Conservation (phyloP, 53 echinoderm and acorn worm genomes). For the Apostichopus leukothele region DNA sequence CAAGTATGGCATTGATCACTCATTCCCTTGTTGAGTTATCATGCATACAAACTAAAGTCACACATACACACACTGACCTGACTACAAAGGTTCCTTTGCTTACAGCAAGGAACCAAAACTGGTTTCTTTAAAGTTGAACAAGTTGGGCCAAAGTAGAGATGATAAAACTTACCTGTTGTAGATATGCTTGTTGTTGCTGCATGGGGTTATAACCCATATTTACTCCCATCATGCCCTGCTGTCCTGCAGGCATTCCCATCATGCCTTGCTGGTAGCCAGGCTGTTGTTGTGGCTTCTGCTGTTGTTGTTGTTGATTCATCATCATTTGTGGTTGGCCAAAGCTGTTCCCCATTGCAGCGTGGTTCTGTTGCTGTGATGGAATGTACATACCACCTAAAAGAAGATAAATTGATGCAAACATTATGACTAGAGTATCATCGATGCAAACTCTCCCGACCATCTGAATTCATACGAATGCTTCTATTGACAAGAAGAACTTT, state of each 20-base stretch:
- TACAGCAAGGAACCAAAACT: neutral
- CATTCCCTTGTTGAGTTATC: too few relatives aligned
- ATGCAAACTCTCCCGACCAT: too few relatives aligned
- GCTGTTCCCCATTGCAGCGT: slow-evolving; percentile 22
- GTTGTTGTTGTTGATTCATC: slow-evolving; percentile 31
- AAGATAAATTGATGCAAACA: neutral
- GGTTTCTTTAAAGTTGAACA: neutral
- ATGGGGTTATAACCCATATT: slow-evolving; percentile 33
- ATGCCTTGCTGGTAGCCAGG: slow-evolving; percentile 27
- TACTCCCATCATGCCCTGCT: slow-evolving; percentile 43
- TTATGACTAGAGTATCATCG: too few relatives aligned
- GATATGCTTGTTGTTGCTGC: slow-evolving; percentile 45
- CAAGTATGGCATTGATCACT: too few relatives aligned
- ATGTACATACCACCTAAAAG: slow-evolving; percentile 34
- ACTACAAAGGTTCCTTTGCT: too few relatives aligned
- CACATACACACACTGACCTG: too few relatives aligned
- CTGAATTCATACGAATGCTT: too few relatives aligned
- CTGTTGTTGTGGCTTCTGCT: slow-evolving; percentile 25
- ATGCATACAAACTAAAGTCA: too few relatives aligned
- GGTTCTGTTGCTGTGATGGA: slow-evolving; percentile 42
- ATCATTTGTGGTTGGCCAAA: slow-evolving; percentile 31
- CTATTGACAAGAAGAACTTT: too few relatives aligned
- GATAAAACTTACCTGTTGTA: slow-evolving; percentile 16
- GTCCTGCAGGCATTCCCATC: slow-evolving; percentile 35
- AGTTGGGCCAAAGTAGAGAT: neutral